Percentiles rank a stretch among this genome's conserved stretches.
Evolutionary conservation across 92 coral and sea anemone genomes (phyloP).

Genomic region (Porites evermanni): DNA sequence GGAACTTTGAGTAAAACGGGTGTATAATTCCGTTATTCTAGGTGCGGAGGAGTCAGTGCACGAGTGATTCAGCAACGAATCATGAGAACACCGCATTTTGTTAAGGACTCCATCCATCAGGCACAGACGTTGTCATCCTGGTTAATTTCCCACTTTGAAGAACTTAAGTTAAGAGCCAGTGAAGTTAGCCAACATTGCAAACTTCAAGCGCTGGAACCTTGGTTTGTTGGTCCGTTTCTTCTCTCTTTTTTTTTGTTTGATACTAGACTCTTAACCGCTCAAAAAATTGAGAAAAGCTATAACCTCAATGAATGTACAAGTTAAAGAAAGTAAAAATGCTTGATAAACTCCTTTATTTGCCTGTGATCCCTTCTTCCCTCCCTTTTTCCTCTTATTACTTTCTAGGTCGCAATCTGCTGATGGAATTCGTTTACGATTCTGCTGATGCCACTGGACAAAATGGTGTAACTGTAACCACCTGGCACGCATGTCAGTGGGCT

Average conservation of each 20-base stretch:
- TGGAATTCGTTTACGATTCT: constrained; percentile 44
- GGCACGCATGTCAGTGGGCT: constrained; percentile 53
- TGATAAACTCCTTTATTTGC: too few relatives aligned
- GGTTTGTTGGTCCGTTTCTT: constrained; percentile 8
- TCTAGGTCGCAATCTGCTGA: constrained; percentile 47
- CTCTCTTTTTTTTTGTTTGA: not conserved
- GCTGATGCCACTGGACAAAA: constrained; percentile 66
- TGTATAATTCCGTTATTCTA: not conserved
- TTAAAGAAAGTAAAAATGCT: not conserved
- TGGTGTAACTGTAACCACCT: constrained; percentile 46
- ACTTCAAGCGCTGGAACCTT: constrained; percentile 18
- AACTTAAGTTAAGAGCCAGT: constrained; percentile 22
- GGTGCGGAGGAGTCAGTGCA: constrained; percentile 35
- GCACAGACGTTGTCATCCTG: constrained; percentile 31
- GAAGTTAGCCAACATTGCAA: constrained; percentile 21
- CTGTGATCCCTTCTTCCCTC: not conserved
- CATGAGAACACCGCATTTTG: constrained; percentile 32
- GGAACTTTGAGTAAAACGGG: too few relatives aligned
- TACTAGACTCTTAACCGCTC: not conserved
- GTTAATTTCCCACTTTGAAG: constrained; percentile 19
- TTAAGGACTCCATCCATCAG: constrained; percentile 45
- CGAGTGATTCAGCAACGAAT: constrained; percentile 26
- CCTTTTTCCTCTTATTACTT: not conserved
- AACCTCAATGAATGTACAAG: not conserved
- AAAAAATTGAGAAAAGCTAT: not conserved